Conservation (phyloP, 2,888 invertebrate species). For the Aspidiotus rigidus region DNA sequence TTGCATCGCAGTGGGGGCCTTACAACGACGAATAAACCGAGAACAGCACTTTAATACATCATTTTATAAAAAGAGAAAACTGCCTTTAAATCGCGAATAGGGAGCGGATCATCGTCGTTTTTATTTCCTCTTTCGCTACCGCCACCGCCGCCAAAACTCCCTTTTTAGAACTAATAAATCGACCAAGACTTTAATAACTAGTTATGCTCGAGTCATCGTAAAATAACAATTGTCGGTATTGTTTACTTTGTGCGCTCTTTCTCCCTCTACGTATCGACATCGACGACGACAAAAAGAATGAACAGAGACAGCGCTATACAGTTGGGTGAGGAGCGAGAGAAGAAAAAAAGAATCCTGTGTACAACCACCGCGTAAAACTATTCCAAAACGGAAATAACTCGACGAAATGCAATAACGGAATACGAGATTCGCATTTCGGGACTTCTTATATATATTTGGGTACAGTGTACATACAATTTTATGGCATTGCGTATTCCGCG, state of each 20-base stretch:
- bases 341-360: not conserved
- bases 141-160: not conserved
- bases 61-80: conserved; percentile 4
- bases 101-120: not conserved
- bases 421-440: not conserved
- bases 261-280: not conserved
- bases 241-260: conserved; percentile 2
- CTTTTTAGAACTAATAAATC: not conserved
- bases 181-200: conserved; percentile 1
- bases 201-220: conserved; percentile 2
- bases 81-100: conserved; percentile 2
- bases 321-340: not conserved
- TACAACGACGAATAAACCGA: not conserved
- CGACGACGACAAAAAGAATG: too few species aligned
- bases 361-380: not conserved
- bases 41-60: conserved; percentile 3
- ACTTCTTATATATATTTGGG: not conserved
- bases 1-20: too few species aligned
- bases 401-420: conserved; percentile 4
- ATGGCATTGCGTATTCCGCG: too few species aligned
- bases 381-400: conserved; percentile 4
- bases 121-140: conserved; percentile 1
- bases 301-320: too few species aligned
- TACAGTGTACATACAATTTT: too few species aligned
- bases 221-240: conserved; percentile 4